Base-by-base conservation (phyloP, 2,113 vertebrate genomes). In the Xyliphius kryptos region DNA sequence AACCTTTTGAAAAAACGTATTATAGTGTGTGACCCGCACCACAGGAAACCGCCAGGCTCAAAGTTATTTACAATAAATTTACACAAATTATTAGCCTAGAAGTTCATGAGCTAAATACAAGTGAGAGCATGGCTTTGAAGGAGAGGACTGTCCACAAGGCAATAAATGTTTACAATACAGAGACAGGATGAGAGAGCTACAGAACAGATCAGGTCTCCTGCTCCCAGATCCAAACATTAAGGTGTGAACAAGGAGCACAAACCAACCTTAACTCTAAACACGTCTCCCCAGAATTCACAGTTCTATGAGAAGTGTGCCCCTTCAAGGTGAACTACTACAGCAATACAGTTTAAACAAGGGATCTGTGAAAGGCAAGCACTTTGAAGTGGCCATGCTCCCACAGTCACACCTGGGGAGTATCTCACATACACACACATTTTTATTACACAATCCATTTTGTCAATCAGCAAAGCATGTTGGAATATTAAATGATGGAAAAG, bases 291-390 rank as follows among this genome's bases (percentile, higher is more conserved):
- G 8, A 67, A 14, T 3, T 60, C 50, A 52, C 56, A 32, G 50
- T 38, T 21, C 50, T 17, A 11, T 40, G 66, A 50, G 32, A 68
- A 72, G 70, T 72, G 70, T 72, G 70, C 19, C 61, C 44, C 56
- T 68, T 60, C 56, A 55, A 43, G 32, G 17, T n/a, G 19, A 55
- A 15, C 32, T 40, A 38, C 22, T 46, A 16, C 40, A 44, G 17
- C 19, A 6, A 49, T 9, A 21, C 17, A 43, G 44, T 19, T 48
- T 22, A 67, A 63, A 41, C 40, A 14, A 41, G 57, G 65, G 60
- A 63, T 22, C 43, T 59, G 4, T 56, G 57, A 40, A 17, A 57
- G 48, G 58, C 47, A 41, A 32, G 47, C 20, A 37, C 26, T 63
- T 59, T 58, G 11, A 63, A 19, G 11, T 58, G n/a, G 10, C 40